These are phyloP conservation scores for Cettia cetti DNA, from an alignment of 2,113 vertebrate genomes.

Conservation along the genomic window DNA sequence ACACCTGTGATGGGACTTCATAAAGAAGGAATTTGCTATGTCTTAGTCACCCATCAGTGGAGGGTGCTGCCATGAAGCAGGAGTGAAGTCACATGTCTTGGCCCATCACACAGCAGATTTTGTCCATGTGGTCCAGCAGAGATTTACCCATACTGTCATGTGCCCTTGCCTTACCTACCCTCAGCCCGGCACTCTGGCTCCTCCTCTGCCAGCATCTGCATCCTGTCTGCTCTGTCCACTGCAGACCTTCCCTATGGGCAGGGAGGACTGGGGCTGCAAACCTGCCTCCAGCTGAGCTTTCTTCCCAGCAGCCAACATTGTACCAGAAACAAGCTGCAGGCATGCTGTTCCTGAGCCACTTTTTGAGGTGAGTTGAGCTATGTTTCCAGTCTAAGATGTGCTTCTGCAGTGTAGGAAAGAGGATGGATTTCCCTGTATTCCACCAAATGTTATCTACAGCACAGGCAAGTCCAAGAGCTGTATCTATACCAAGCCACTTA, in stretches of 20 bases:
- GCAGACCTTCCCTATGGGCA: fast-evolving
- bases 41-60: fast-evolving
- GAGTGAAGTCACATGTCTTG: background rate
- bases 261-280: background rate
- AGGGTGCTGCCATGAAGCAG: background rate
- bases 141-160: background rate
- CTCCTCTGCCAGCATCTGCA: background rate
- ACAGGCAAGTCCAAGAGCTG: background rate
- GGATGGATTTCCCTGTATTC: background rate
- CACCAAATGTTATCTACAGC: background rate
- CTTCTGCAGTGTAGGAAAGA: background rate
- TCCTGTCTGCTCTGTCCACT: background rate
- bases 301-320: background rate
- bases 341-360: fast-evolving
- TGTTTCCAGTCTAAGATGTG: background rate
- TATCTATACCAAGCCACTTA: background rate
- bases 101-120: fast-evolving
- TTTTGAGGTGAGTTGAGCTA: background rate
- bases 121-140: fast-evolving
- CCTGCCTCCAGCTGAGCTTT: background rate
- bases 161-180: background rate
- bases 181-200: background rate
- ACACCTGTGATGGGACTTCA: background rate
- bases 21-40: background rate
- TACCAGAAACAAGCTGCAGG: background rate